Evolutionary conservation across 2,113 vertebrate genomes (phyloP), one percentile per base, ranked within the genome.

Genomic region (Sorex fumeus): DNA sequence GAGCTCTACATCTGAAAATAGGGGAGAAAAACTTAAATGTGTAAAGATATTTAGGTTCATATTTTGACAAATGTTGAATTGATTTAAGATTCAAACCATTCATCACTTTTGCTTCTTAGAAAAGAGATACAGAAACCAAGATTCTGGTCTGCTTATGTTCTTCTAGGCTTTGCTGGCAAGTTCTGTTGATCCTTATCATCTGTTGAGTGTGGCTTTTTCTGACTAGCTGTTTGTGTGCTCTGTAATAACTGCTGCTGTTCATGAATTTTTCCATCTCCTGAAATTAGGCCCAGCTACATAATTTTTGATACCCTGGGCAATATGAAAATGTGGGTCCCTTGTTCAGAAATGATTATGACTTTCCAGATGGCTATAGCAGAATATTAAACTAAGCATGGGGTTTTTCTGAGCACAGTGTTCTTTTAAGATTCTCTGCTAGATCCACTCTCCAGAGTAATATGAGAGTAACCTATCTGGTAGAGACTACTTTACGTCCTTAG

Each of bases 11-110:
- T 18, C 15, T 82, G 28, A 93, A 96, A 88, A 91, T 87, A 81
- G 21, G 57, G 80, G 12, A 30, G 0, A 45, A 79, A 79, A 43
- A 4, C 43, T 47, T 62, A 69, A 50, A 71, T 80, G 82, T 84
- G 11, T 76, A 71, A 85, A 71, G 23, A 50, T 28, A 47, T 45
- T 53, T 90, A 81, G 6, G 9, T 60, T 93, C 19, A 50, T 62
- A 53, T 84, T 94, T 95, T 67, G 19, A 19, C 87, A 89, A 91
- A 87, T 81, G 70, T 50, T 90, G 47, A 92, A 19, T 36, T 64
- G 40, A 69, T n/a, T 93, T 78, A 43, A 86, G 89, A 27, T 87
- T 95, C 12, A 76, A 60, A 66, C 1, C 36, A 21, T 77, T 79
- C 47, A 40, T 0, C 47, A 4, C 32, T 88, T 23, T 67, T 84